These are phyloP conservation scores for Cosmia pyralina DNA, from an alignment of 2,888 invertebrate genomes.

Conservation along the genomic window DNA sequence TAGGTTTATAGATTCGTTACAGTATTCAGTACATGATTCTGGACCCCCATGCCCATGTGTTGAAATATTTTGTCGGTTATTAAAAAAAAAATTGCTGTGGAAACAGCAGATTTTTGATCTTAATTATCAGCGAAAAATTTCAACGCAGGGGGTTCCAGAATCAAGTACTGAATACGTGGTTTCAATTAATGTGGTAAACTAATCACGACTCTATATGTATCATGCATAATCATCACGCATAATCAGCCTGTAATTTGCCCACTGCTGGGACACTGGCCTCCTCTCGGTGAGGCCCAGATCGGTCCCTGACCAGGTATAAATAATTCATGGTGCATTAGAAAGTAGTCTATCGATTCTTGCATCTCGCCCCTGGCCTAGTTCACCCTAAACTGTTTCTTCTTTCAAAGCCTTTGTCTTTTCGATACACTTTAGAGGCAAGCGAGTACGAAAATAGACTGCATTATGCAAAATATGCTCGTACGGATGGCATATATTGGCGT, in stretches of 20 bases:
- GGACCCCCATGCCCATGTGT: too few relatives aligned
- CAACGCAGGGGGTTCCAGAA: too few relatives aligned
- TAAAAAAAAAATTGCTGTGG: too few relatives aligned
- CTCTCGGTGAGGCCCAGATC: not conserved
- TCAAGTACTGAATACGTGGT: too few relatives aligned
- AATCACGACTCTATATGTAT: not conserved
- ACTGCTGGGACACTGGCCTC: too few relatives aligned
- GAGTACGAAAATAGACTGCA: slow-evolving; percentile 53
- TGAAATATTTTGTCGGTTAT: too few relatives aligned
- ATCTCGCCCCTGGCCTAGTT: slow-evolving; percentile 66
- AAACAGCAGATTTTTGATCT: too few relatives aligned
- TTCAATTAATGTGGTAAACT: too few relatives aligned
- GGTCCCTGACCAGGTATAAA: slow-evolving; percentile 17
- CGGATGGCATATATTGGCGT: slow-evolving; percentile 25
- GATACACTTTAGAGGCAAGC: slow-evolving; percentile 29
- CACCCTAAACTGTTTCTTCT: slow-evolving; percentile 37
- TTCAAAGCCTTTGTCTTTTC: slow-evolving; percentile 46
- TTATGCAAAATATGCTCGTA: slow-evolving; percentile 52
- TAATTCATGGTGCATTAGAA: slow-evolving; percentile 35
- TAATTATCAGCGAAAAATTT: too few relatives aligned
- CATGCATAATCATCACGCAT: not conserved
- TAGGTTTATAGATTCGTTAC: too few relatives aligned
- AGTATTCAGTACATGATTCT: too few relatives aligned
- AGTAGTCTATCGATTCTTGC: slow-evolving; percentile 60
- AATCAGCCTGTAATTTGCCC: too few relatives aligned